Evolutionary conservation across 2,797 vertebrate species (phyloP).

Genomic region (Lerista edwardsae): DNA sequence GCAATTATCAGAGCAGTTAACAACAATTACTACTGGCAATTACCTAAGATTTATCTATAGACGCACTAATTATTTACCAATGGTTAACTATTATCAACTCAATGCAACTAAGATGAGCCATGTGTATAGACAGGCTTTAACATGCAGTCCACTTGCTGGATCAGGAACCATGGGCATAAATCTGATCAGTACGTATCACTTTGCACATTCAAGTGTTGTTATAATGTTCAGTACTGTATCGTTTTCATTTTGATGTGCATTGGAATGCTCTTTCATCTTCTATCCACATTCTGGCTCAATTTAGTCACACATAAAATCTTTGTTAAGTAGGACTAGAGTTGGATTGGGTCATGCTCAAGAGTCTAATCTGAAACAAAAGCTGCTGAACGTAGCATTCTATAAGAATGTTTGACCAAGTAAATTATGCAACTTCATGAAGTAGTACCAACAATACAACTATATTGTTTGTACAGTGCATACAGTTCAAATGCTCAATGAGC

Average conservation of each 20-base stretch:
- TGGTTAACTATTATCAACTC: constrained; percentile 31
- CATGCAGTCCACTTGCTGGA: neutral
- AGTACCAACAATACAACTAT: neutral
- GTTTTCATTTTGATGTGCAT: neutral
- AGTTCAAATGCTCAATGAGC: neutral
- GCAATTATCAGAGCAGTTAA: too few species aligned
- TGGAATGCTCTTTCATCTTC: neutral
- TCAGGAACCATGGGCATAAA: neutral
- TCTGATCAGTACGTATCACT: neutral
- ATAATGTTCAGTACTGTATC: neutral
- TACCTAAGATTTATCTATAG: constrained; percentile 77
- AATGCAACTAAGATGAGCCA: neutral
- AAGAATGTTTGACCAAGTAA: neutral
- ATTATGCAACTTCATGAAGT: neutral
- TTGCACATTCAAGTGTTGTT: neutral
- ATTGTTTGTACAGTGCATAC: neutral
- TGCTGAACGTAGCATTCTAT: too few species aligned
- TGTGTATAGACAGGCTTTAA: neutral
- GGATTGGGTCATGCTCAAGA: constrained; percentile 37
- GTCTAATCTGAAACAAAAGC: constrained; percentile 52
- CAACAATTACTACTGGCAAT: constrained; percentile 76
- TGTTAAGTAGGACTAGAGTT: neutral
- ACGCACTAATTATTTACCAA: constrained; percentile 62
- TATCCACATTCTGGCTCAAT: neutral
- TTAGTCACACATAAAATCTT: neutral